phyloP scores from a whole-genome alignment of 2,797 vertebrate genomes.

The Tenualosa thibaudeaui region DNA sequence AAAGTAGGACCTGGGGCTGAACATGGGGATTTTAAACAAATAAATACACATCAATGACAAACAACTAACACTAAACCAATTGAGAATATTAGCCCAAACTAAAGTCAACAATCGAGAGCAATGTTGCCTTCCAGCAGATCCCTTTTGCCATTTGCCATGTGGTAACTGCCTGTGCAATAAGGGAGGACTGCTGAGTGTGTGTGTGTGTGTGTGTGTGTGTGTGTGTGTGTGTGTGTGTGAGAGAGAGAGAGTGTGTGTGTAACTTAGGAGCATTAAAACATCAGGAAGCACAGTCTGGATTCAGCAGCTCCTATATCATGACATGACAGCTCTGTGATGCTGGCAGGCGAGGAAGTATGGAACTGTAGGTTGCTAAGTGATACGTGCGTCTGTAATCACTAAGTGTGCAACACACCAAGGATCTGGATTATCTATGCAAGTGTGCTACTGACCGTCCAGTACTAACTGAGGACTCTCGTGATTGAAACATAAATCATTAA shows the following conservation, averaged over 20 bases:
- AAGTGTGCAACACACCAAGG: not conserved
- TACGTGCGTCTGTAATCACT: not conserved
- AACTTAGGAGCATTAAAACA: constrained; percentile 23
- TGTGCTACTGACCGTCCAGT: not conserved
- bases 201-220: not conserved
- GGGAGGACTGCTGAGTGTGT: constrained; percentile 39
- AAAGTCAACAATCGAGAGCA: constrained; percentile 3
- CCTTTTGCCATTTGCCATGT: constrained; percentile 16
- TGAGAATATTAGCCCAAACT: not conserved
- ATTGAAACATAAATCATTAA: not conserved
- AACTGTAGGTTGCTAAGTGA: not conserved
- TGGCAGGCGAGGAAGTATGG: constrained; percentile 33
- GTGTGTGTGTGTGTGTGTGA: too few relatives aligned
- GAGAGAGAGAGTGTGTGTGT: too few relatives aligned
- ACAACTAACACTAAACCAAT: not conserved
- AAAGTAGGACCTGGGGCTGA: not conserved
- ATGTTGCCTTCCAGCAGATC: constrained; percentile 13
- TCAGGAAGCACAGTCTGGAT: constrained; percentile 48
- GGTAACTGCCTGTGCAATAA: constrained; percentile 22
- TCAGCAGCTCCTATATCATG: constrained; percentile 33
- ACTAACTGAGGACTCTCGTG: not conserved
- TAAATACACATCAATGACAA: not conserved
- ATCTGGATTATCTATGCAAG: not conserved
- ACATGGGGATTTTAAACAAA: not conserved
- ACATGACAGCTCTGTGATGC: constrained; percentile 26